Conservation (phyloP, 2,113 vertebrate species). For the Thryonomys swinderianus region DNA sequence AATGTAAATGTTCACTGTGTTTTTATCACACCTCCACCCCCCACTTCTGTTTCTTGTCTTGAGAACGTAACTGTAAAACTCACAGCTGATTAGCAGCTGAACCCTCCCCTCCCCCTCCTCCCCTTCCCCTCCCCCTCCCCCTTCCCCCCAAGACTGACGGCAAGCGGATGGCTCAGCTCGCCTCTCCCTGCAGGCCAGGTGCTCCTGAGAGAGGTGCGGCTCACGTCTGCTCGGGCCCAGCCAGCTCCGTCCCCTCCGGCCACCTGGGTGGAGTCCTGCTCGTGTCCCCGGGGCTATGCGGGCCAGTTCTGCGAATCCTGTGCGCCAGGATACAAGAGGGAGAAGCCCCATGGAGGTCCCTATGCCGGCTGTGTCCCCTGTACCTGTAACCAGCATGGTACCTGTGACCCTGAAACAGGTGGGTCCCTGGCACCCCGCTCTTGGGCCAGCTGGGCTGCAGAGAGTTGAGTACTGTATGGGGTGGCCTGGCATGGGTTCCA, state of each 20-base stretch:
- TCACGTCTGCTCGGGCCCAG: conserved; percentile 87
- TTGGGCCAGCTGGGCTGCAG: background rate
- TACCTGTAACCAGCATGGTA: conserved; percentile 93
- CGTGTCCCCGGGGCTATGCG: conserved; percentile 88
- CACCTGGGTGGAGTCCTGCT: conserved; percentile 93
- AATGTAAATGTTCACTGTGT: background rate
- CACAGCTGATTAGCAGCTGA: fast-evolving
- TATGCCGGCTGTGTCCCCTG: conserved; percentile 91
- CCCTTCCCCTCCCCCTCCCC: background rate
- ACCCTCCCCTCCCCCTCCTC: background rate
- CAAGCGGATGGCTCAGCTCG: background rate
- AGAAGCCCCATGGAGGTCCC: conserved; percentile 82
- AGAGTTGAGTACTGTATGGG: fast-evolving
- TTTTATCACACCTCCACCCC: background rate
- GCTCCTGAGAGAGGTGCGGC: conserved; percentile 86
- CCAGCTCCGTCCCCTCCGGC: conserved; percentile 65
- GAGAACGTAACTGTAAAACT: background rate
- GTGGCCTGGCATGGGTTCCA: background rate
- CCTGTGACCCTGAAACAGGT: conserved; percentile 93
- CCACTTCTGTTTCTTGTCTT: background rate
- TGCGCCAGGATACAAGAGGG: conserved; percentile 89
- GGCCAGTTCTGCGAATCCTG: conserved; percentile 95
- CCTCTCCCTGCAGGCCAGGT: conserved; percentile 85
- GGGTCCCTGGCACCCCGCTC: background rate
- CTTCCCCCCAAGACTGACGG: too few species aligned